A percentile compares a stretch with the other conserved stretches of the same genome.
These are phyloP conservation scores for Chirona hameri DNA, from an alignment of 2,888 invertebrate species.

Conservation along the genomic window DNA sequence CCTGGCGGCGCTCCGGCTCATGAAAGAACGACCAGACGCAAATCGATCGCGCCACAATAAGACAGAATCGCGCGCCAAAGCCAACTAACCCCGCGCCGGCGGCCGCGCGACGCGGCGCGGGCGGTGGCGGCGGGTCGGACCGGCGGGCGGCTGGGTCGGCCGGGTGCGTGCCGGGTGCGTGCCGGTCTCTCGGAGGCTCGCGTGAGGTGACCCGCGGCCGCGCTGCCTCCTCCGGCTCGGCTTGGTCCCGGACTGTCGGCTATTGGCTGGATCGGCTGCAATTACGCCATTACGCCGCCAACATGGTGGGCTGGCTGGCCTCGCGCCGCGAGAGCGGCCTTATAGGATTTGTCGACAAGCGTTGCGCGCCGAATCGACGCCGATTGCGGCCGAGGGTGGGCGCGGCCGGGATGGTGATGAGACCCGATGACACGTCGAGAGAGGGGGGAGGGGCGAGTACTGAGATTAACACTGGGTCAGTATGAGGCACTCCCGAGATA, in stretches of 20 bases:
- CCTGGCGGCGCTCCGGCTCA: background rate
- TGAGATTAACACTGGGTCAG: too few relatives aligned
- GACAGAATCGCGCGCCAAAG: constrained; percentile 1
- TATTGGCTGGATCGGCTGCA: too few relatives aligned
- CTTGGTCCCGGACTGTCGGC: background rate
- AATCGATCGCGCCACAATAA: background rate
- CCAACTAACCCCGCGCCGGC: background rate
- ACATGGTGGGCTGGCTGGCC: background rate
- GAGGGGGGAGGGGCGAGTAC: background rate
- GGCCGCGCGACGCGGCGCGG: background rate
- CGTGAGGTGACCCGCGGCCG: too few relatives aligned
- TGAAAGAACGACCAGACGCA: background rate
- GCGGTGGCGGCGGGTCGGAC: too few relatives aligned
- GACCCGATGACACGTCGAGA: background rate
- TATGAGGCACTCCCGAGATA: too few relatives aligned
- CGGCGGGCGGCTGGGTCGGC: background rate
- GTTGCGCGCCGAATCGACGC: background rate
- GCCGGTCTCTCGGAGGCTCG: background rate
- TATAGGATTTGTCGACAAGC: background rate
- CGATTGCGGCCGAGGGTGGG: background rate
- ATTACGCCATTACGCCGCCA: background rate
- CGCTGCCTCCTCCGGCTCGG: background rate
- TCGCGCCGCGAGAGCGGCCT: background rate
- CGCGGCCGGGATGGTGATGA: background rate
- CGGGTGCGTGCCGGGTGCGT: background rate